A percentile compares a stretch with the other conserved stretches of the same genome.
phyloP scores from a whole-genome alignment of 2,113 vertebrate genomes.

The Uria lomvia region DNA sequence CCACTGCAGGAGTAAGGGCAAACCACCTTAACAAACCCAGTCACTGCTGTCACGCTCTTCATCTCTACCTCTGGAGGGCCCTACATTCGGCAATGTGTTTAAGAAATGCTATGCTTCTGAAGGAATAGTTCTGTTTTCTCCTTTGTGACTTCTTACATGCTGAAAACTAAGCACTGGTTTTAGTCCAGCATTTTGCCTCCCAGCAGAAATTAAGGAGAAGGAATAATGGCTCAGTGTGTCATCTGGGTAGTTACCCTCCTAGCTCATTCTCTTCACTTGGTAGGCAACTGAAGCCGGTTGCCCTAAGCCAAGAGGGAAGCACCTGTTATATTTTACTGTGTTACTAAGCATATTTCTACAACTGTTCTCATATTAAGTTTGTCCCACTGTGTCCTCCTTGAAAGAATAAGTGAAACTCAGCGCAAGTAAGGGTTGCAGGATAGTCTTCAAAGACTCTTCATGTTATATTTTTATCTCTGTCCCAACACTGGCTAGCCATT shows the following conservation, averaged over 20 bases:
- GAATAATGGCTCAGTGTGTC: background rate
- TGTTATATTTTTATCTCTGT: conserved; percentile 30
- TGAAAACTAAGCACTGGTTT: background rate
- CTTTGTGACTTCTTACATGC: background rate
- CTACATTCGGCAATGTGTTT: background rate
- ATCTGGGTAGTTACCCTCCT: background rate
- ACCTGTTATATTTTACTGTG: background rate
- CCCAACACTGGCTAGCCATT: background rate
- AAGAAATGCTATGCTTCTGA: background rate
- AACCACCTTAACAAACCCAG: background rate
- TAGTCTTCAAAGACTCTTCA: conserved; percentile 3
- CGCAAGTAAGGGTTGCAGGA: background rate
- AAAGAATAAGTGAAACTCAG: background rate
- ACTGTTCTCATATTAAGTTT: background rate
- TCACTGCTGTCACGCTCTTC: background rate
- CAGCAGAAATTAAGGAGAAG: background rate
- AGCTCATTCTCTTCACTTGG: background rate
- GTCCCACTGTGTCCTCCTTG: background rate
- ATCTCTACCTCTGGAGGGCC: background rate
- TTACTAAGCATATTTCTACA: background rate
- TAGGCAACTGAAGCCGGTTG: background rate
- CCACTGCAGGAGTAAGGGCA: background rate
- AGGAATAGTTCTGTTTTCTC: background rate
- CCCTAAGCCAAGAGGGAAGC: background rate
- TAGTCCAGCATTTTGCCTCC: background rate